Conservation (phyloP, 2,113 vertebrate genomes). For the Podiceps cristatus region DNA sequence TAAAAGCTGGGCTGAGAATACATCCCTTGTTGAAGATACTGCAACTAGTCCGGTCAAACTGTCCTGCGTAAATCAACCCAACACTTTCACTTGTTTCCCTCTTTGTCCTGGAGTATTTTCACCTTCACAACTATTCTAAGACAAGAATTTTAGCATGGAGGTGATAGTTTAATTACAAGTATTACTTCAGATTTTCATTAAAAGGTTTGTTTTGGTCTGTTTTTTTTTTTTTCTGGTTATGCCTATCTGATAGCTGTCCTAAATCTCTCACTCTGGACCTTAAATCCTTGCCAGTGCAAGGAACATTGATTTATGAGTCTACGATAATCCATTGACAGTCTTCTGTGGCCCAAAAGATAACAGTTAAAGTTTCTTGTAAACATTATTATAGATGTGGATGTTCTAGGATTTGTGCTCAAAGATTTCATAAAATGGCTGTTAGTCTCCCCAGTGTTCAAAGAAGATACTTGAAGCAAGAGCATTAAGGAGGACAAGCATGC, state of each 20-base stretch:
- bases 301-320: neutral
- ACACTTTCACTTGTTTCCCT: rapidly evolving
- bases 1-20: neutral
- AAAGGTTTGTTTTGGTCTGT: rapidly evolving
- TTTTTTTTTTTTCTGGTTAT: rapidly evolving
- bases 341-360: neutral
- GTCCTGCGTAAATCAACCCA: neutral
- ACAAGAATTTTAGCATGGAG: neutral
- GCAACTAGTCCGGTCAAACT: neutral
- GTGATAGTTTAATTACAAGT: neutral
- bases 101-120: neutral
- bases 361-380: neutral
- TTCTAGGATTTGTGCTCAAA: neutral
- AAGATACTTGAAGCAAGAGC: neutral
- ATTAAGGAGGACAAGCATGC: neutral
- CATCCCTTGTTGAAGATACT: neutral
- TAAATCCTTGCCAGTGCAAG: neutral
- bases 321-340: neutral
- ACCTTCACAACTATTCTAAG: neutral
- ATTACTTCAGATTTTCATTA: neutral
- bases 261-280: neutral
- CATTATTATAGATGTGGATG: neutral
- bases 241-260: neutral
- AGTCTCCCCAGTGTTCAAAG: neutral
- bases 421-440: neutral